phyloP scores from a whole-genome alignment of 1,140 invertebrate species.

The Panulirus ornatus region DNA sequence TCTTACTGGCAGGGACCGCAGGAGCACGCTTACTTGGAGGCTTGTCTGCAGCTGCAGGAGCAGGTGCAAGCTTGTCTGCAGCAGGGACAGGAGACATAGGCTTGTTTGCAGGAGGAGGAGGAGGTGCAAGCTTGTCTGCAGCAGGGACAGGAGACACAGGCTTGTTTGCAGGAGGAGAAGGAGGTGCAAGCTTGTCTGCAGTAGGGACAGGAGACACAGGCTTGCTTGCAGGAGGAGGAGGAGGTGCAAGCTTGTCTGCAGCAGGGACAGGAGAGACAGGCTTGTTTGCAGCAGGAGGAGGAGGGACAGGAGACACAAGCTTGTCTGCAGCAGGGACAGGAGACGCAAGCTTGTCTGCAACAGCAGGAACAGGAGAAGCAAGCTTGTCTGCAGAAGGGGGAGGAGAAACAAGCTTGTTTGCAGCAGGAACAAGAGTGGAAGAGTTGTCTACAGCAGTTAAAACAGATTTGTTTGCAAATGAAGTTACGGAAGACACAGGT shows the following conservation, averaged over 20 bases:
- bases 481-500: not conserved
- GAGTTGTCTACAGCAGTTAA: conserved; percentile 1
- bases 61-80: not conserved
- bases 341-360: not conserved
- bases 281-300: conserved; percentile 24
- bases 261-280: not conserved
- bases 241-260: not conserved
- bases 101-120: not conserved
- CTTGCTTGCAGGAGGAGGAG: not conserved
- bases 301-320: not conserved
- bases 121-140: not conserved
- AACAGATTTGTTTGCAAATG: not conserved
- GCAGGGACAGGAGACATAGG: not conserved
- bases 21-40: too few relatives aligned
- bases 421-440: not conserved
- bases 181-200: not conserved
- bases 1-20: too few relatives aligned
- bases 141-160: not conserved
- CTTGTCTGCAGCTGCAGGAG: too few relatives aligned
- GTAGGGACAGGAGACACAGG: conserved; percentile 1
- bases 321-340: conserved; percentile 5
- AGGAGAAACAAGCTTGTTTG: not conserved
- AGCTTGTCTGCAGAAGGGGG: conserved; percentile 19
- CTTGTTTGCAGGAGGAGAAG: not conserved
- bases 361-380: not conserved